These are phyloP conservation scores for Papilio polytes DNA, from an alignment of 1,140 invertebrate species.

Conservation along the genomic window DNA sequence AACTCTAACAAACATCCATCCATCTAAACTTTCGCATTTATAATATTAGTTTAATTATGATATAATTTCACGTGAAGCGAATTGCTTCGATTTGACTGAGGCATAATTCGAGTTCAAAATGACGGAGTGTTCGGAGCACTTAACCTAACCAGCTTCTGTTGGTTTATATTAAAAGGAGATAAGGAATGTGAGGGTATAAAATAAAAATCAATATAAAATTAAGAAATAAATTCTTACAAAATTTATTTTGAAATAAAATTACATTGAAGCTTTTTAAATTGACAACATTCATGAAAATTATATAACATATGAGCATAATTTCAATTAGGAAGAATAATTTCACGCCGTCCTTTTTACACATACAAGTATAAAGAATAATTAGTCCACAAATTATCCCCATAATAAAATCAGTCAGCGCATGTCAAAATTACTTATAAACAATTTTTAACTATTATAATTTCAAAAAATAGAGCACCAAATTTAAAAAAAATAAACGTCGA, in stretches of 20 bases:
- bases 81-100: no score
- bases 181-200: slow-evolving; percentile 9
- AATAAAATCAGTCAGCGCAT: slow-evolving; percentile 26
- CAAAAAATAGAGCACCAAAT: slow-evolving; percentile 31
- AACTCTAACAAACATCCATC: no score
- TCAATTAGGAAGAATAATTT: slow-evolving; percentile 74
- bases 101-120: no score
- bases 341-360: slow-evolving; percentile 58
- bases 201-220: slow-evolving; percentile 39
- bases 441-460: slow-evolving; percentile 29
- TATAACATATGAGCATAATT: slow-evolving; percentile 79
- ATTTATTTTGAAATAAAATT: slow-evolving; percentile 81
- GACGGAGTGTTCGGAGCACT: no score
- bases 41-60: no score
- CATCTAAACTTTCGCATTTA: no score
- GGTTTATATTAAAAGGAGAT: not conserved
- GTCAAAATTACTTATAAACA: slow-evolving; percentile 31
- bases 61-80: no score
- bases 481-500: slow-evolving; percentile 2
- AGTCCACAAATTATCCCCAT: slow-evolving; percentile 28
- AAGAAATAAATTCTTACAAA: slow-evolving; percentile 67
- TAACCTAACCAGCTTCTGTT: no score
- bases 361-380: slow-evolving; percentile 50
- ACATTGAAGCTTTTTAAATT: slow-evolving; percentile 82
- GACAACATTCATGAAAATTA: slow-evolving; percentile 75